Evolutionary conservation across 2,888 invertebrate genomes (phyloP).

Genomic region (Leptinotarsa peninsularis): DNA sequence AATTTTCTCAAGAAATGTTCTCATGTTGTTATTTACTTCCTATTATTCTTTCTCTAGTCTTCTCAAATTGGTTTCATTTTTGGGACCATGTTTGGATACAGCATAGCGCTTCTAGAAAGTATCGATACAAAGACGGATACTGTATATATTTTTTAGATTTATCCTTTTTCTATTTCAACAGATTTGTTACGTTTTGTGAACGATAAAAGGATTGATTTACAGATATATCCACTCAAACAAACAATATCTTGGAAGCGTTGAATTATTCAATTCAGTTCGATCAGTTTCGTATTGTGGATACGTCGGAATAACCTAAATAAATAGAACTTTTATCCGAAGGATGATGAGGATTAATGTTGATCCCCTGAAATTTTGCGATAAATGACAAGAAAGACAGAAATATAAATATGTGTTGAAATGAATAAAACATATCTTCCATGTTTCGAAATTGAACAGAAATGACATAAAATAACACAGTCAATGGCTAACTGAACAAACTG

Average conservation of each 20-base stretch:
- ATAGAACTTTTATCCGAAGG: neutral
- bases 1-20: constrained; percentile 51
- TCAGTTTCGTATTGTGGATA: no score
- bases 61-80: constrained; percentile 17
- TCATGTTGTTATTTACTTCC: constrained; percentile 47
- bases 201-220: neutral
- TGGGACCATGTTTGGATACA: constrained; percentile 3
- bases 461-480: no score
- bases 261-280: neutral
- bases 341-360: no score
- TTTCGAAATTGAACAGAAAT: no score
- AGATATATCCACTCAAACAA: neutral
- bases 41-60: constrained; percentile 36
- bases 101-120: neutral
- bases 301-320: no score
- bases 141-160: neutral
- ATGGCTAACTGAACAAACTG: no score
- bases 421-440: no score
- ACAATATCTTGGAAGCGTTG: neutral
- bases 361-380: no score
- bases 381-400: no score
- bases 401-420: no score
- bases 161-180: constrained; percentile 4
- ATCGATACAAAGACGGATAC: neutral
- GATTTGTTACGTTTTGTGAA: neutral